Percentiles rank a stretch among this genome's conserved stretches.
These are phyloP conservation scores for Gambusia holbrooki DNA, from an alignment of 2,113 vertebrate genomes.

Conservation along the genomic window DNA sequence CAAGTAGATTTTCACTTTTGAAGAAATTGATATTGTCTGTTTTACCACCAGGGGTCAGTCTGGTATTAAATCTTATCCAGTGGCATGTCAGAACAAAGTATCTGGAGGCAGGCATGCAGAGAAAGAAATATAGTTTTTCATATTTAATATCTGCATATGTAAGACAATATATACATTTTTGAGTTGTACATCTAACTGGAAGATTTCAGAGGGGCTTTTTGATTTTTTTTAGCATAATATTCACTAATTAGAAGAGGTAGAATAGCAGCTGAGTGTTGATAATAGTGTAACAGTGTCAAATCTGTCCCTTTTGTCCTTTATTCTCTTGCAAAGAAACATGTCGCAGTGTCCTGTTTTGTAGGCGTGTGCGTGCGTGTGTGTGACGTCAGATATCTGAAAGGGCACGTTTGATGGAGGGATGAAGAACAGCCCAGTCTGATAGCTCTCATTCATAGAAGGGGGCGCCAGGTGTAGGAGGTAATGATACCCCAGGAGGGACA, in stretches of 20 bases:
- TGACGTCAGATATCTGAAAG: conserved; percentile 30
- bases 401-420: conserved; percentile 36
- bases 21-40: conserved; percentile 23
- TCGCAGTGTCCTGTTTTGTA: neutral
- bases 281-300: neutral
- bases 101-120: neutral
- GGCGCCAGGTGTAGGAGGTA: conserved; percentile 60
- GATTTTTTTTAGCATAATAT: neutral
- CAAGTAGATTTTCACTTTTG: neutral
- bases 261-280: neutral
- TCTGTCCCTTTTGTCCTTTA: conserved; percentile 1
- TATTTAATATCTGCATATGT: neutral
- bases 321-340: conserved; percentile 18
- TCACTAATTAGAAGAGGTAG: neutral
- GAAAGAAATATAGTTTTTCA: neutral
- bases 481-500: conserved; percentile 52
- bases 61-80: conserved; percentile 45
- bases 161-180: neutral
- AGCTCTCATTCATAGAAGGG: conserved; percentile 41
- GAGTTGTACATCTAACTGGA: neutral
- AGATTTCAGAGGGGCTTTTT: neutral
- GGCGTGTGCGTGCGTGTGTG: conserved; percentile 8
- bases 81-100: neutral
- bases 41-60: conserved; percentile 73
- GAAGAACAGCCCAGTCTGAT: conserved; percentile 39